These are phyloP conservation scores for Corythornis leucogaster DNA, from an alignment of 2,797 vertebrate genomes.

Conservation along the genomic window DNA sequence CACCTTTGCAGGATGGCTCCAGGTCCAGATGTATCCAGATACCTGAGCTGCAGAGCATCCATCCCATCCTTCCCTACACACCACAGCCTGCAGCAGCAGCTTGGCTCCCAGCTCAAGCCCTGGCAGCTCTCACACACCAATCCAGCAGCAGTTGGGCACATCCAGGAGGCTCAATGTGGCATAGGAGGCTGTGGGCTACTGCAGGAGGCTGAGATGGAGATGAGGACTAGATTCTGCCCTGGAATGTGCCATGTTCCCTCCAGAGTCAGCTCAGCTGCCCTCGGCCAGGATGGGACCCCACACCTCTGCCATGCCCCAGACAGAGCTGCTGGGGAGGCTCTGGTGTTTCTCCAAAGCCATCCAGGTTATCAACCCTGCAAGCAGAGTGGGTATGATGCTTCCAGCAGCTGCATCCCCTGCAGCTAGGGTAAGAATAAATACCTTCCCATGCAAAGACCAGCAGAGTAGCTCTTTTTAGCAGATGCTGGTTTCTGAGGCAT, in stretches of 20 bases:
- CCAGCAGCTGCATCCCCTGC: neutral
- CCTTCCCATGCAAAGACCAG: neutral
- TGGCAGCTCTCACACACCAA: neutral
- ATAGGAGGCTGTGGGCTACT: neutral
- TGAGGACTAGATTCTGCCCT: neutral
- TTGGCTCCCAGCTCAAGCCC: neutral
- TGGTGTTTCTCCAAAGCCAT: neutral
- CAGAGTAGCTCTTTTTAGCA: neutral
- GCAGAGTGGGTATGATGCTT: neutral
- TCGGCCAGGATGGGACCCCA: neutral
- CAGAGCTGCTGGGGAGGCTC: neutral
- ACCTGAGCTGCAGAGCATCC: neutral
- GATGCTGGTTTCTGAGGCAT: neutral
- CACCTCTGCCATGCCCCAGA: neutral
- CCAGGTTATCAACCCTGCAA: neutral
- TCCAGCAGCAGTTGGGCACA: neutral
- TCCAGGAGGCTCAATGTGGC: neutral
- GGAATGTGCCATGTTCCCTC: accelerated
- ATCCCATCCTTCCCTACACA: neutral
- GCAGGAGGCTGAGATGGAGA: neutral
- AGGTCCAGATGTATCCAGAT: neutral
- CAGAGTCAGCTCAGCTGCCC: neutral
- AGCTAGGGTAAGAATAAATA: neutral
- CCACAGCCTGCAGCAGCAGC: neutral
- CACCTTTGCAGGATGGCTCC: neutral